Evolutionary conservation across 1,140 invertebrate species (phyloP).

Genomic region (Neuroterus valhalla): DNA sequence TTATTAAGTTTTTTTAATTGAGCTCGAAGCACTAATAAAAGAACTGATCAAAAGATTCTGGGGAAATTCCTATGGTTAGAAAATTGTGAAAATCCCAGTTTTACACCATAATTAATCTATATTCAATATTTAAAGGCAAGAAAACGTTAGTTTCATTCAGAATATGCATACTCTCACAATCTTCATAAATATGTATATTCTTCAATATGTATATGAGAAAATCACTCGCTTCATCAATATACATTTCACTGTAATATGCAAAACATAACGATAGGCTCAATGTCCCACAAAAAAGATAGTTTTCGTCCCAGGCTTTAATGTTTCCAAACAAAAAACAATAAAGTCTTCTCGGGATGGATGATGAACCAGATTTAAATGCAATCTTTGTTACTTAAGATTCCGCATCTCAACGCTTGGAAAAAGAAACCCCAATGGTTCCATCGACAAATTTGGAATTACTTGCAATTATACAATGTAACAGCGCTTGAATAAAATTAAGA

Average conservation of each 20-base stretch:
- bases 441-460: slow-evolving; percentile 1
- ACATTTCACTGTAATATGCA: neutral
- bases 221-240: slow-evolving; percentile 16
- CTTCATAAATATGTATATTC: slow-evolving; percentile 3
- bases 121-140: slow-evolving; percentile 12
- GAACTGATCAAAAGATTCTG: slow-evolving; percentile 22
- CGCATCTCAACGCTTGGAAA: slow-evolving; percentile 7
- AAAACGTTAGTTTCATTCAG: neutral
- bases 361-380: neutral
- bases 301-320: too few species aligned
- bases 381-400: neutral
- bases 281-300: too few species aligned
- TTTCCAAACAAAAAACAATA: too few species aligned
- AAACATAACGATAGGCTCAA: neutral
- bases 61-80: neutral
- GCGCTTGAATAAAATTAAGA: slow-evolving; percentile 25
- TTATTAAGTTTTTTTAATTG: slow-evolving; percentile 15
- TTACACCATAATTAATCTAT: neutral
- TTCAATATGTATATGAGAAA: neutral
- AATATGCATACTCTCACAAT: slow-evolving; percentile 22
- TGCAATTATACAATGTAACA: slow-evolving; percentile 10
- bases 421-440: neutral
- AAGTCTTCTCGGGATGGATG: neutral
- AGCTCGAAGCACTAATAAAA: slow-evolving; percentile 57
- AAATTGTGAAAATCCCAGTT: neutral